Evolutionary conservation across 2,888 invertebrate genomes (phyloP), one percentile per base, ranked within the genome.

Genomic region (Tanypteryx hageni): DNA sequence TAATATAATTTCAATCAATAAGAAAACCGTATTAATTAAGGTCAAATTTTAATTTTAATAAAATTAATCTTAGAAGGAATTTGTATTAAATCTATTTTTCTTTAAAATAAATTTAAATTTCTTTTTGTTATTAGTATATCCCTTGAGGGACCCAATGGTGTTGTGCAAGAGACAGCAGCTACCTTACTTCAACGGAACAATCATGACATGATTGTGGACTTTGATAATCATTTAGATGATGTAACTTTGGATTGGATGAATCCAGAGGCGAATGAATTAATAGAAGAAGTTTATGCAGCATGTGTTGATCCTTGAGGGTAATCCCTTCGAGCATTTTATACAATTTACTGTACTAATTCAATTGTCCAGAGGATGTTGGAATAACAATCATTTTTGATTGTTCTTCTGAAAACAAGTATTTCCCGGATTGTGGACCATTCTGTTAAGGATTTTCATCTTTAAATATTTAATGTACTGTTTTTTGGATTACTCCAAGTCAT

Each of bases 181-280:
- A 95, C 96, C 59, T 95, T 99, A 86, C 95, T 99, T 81, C 97
- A 97, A 94, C 95, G 96, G 59, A 97, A 97, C 86, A 96, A 97
- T 0, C 97, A 97, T 95, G 93, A 94, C 57, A 92, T 93, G 10
- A 95, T 99, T n/a, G 96, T 98, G 16, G 99, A 99, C 95, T 99
- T 99, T 95, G 99, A 99, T 95, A 99, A 99, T 95, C 99, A 99
- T 95, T 96, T 99, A 93, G 99, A 99, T 95, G 97, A 99, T 95
- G 96, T 98, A 68, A 96, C 97, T 31, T 96, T 97, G 93, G 99
- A 99, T 95, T 99, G 99, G 98, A 97, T 97, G 94, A 99, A 99
- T 95, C 94, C 95, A 9, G 95, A 96, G 92, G 95, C 97, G 84
- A 97, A 97, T 94, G 95, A 96, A 93, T 95, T 96, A 93, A 96